Percentiles rank a stretch among this genome's conserved stretches.
Conservation (phyloP, 2,113 vertebrate species). For the Toxotes chatareus region DNA sequence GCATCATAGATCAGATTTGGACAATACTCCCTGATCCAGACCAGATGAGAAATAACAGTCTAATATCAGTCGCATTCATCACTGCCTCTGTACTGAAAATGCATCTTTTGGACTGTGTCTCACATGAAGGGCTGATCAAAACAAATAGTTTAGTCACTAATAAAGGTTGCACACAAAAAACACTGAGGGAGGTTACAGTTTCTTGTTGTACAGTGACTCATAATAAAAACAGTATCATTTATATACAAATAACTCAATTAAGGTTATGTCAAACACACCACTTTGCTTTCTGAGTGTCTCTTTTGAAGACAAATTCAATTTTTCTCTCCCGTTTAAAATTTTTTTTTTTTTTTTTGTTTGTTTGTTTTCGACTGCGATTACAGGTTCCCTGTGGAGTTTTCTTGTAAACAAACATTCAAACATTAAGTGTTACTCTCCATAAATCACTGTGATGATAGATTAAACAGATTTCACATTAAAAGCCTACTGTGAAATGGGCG, state of each 20-base stretch:
- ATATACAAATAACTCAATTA: neutral
- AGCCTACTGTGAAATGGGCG: neutral
- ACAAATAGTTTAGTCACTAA: neutral
- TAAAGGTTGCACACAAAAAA: too few relatives aligned
- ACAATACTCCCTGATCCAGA: neutral
- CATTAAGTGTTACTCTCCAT: too few relatives aligned
- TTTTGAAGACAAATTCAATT: neutral
- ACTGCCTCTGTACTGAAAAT: neutral
- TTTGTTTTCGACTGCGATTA: too few relatives aligned
- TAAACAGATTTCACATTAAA: neutral
- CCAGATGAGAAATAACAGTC: neutral
- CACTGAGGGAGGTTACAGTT: neutral
- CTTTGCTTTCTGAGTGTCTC: neutral
- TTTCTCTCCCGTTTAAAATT: too few relatives aligned
- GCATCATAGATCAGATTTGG: neutral
- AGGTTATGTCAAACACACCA: neutral
- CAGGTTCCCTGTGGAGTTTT: neutral
- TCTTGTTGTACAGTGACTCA: too few relatives aligned
- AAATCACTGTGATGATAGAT: too few relatives aligned
- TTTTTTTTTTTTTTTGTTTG: too few relatives aligned
- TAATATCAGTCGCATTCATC: neutral
- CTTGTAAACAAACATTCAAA: neutral
- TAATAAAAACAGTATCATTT: neutral
- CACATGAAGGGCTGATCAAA: too few relatives aligned
- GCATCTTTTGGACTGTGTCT: neutral